phyloP scores from a whole-genome alignment of 2,888 invertebrate species.

The Idaea aversata region DNA sequence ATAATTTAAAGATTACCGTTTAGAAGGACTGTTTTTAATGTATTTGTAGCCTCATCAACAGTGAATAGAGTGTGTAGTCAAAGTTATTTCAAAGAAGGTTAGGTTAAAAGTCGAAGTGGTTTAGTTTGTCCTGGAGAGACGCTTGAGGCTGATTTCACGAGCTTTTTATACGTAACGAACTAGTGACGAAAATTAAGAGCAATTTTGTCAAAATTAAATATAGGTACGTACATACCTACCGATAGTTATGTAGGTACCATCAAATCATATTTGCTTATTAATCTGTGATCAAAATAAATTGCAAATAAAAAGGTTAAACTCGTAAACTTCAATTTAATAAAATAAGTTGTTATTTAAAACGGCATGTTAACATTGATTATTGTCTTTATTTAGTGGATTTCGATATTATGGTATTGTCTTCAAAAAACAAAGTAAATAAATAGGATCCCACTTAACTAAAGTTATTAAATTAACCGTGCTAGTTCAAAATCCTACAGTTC shows the following conservation, averaged over 20 bases:
- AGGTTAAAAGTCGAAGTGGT: slow-evolving; percentile 23
- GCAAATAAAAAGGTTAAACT: neutral
- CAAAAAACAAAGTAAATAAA: no score
- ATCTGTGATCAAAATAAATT: neutral
- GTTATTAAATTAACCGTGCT: no score
- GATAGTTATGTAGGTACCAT: neutral
- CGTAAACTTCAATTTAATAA: neutral
- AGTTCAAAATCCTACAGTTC: no score
- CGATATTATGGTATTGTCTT: no score
- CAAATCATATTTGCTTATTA: neutral
- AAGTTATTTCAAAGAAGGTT: slow-evolving; percentile 17
- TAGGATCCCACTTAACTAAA: no score
- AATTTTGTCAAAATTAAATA: slow-evolving; percentile 7
- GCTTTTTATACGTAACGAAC: neutral
- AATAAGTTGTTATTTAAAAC: neutral
- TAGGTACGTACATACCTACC: no score
- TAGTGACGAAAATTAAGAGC: slow-evolving; percentile 4
- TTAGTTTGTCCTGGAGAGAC: slow-evolving; percentile 63
- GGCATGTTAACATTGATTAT: neutral
- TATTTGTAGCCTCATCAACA: no score
- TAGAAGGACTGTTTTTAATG: no score
- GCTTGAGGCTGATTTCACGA: slow-evolving; percentile 38
- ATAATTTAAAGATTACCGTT: no score
- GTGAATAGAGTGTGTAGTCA: neutral
- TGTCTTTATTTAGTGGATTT: no score